Base-by-base conservation (phyloP, 2,113 vertebrate genomes). In the Burhinus oedicnemus region DNA sequence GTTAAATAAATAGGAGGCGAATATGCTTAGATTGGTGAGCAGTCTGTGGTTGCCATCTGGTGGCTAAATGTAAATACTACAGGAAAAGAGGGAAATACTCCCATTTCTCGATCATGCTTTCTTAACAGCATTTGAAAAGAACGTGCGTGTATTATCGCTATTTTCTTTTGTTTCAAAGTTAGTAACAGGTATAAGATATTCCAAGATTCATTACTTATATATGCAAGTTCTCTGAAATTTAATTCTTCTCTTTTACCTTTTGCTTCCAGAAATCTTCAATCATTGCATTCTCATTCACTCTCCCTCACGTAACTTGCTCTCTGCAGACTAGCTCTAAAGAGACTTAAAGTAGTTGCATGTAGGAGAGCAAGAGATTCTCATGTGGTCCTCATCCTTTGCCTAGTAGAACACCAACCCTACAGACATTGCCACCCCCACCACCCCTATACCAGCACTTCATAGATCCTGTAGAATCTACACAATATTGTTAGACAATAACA, bases 1-100 rank as follows among this genome's bases (percentile, higher is more conserved):
- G 52, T 57, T 75, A 78, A 15, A 66, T 5, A 87, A 86, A 64
- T 1, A 40, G 38, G 26, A 54, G 5, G 8, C 0, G 5, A 40
- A 23, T 0, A 6, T 1, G 9, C 1, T 2, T 19, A 7, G 12
- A 6, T 21, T 54, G 17, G 20, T 83, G 60, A 23, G n/a, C 84
- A 84, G 85, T 93, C 57, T 87, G 25, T 51, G 38, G 20, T 60
- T 96, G 96, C 96, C 97, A 97, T 95, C 97, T 97, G 82, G 83
- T 95, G 97, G 96, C 9, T 34, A 45, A 11, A n/a, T 13, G 3
- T 23, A 51, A 74, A 40, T 44, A 75, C 15, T 81, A 70, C 91
- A 44, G 23, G n/a, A 69, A 86, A 95, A 83, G 30, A 15, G 36
- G 15, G 26, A 51, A 70, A 40, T 36, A 0, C 0, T 54, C 8